Evolutionary conservation across 2,797 vertebrate species (phyloP).

Genomic region (Channallabes apus): DNA sequence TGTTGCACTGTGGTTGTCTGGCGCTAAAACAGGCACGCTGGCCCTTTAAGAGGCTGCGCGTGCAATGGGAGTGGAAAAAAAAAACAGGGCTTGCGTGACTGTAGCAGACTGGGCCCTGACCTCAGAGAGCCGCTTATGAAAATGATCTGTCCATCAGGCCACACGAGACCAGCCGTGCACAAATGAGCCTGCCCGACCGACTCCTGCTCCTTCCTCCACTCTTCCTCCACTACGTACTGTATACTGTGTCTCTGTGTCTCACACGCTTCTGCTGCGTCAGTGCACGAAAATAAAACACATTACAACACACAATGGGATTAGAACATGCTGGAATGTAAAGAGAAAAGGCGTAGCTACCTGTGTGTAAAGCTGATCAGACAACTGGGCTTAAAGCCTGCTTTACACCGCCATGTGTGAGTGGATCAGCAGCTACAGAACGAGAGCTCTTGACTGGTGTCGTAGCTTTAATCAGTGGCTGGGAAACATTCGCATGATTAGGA

Average conservation of each 20-base stretch:
- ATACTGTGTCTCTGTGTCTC: conserved; percentile 1
- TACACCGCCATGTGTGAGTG: neutral
- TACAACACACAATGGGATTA: too few relatives aligned
- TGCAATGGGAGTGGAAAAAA: conserved; percentile 57
- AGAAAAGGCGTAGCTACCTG: conserved; percentile 14
- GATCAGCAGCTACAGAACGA: neutral
- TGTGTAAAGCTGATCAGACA: conserved; percentile 6
- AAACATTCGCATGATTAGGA: conserved; percentile 7
- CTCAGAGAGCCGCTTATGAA: conserved; percentile 73
- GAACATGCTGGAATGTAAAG: too few relatives aligned
- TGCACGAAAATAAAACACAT: conserved; percentile 15
- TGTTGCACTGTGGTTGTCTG: neutral
- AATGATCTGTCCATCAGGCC: conserved; percentile 73
- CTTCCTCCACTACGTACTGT: neutral
- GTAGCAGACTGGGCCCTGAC: conserved; percentile 56
- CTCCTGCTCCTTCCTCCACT: conserved; percentile 1
- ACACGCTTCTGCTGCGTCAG: conserved; percentile 1
- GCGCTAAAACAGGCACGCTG: conserved; percentile 7
- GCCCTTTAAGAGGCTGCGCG: conserved; percentile 51
- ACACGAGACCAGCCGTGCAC: conserved; percentile 66
- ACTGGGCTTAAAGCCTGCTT: neutral
- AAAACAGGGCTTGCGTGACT: conserved; percentile 73
- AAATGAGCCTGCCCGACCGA: conserved; percentile 61
- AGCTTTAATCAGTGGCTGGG: neutral
- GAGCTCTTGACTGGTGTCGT: neutral